Percentiles rank a stretch among this genome's conserved stretches.
Evolutionary conservation across 2,888 invertebrate species (phyloP).

Genomic region (Ommatoiulus sabulosus): DNA sequence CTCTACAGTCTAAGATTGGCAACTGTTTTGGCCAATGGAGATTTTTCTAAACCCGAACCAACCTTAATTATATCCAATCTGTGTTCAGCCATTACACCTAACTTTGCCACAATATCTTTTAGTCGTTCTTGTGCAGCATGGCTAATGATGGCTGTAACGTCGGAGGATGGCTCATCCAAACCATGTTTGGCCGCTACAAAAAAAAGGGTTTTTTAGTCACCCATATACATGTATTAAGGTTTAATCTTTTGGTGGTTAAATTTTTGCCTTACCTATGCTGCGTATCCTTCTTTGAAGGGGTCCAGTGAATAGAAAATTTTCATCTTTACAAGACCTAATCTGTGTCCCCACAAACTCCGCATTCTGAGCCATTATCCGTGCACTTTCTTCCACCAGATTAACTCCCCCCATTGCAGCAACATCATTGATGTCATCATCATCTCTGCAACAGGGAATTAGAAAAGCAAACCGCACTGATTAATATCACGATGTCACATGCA

Average conservation of each 20-base stretch:
- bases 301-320: slow-evolving; percentile 83
- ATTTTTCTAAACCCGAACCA: slow-evolving; percentile 59
- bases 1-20: background rate
- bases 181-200: slow-evolving; percentile 75
- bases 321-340: slow-evolving; percentile 92
- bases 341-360: slow-evolving; percentile 91
- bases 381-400: slow-evolving; percentile 95
- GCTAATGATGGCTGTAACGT: slow-evolving; percentile 90
- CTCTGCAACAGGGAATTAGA: slow-evolving; percentile 68
- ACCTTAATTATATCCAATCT: slow-evolving; percentile 92
- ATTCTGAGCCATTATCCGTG: slow-evolving; percentile 87
- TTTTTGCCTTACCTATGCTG: slow-evolving; percentile 71
- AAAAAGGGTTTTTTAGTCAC: slow-evolving; percentile 50
- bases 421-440: slow-evolving; percentile 97
- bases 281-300: slow-evolving; percentile 76
- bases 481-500: background rate
- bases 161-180: slow-evolving; percentile 84
- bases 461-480: slow-evolving; percentile 38
- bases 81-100: slow-evolving; percentile 94
- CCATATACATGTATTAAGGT: background rate
- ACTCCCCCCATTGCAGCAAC: slow-evolving; percentile 99
- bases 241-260: background rate
- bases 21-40: background rate
- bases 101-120: slow-evolving; percentile 89
- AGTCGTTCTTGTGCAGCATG: slow-evolving; percentile 95